Percentiles rank a stretch among this genome's conserved stretches.
phyloP scores from a whole-genome alignment of 2,888 invertebrate genomes.

The Spatulosminthurus flaviceps region DNA sequence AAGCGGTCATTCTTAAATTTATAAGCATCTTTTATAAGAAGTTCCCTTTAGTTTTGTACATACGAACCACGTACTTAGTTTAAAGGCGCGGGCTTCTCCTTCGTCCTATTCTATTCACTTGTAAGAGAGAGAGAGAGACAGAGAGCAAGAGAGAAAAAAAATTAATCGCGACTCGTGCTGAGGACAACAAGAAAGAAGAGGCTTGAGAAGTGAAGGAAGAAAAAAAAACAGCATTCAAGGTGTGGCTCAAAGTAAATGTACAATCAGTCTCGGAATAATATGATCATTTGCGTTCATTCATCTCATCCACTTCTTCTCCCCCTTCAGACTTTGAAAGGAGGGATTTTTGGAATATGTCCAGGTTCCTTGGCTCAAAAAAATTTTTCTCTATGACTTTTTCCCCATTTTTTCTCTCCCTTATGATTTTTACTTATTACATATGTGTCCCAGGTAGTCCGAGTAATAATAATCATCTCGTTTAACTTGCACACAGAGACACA shows the following conservation, averaged over 20 bases:
- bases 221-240: slow-evolving; percentile 37
- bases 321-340: neutral
- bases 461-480: too few relatives aligned
- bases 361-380: neutral
- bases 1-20: neutral
- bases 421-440: neutral
- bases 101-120: neutral
- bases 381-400: neutral
- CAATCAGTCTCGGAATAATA: slow-evolving; percentile 42
- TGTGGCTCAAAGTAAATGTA: slow-evolving; percentile 40
- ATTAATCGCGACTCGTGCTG: slow-evolving; percentile 53
- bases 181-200: slow-evolving; percentile 49
- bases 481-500: too few relatives aligned
- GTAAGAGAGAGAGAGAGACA: slow-evolving; percentile 11
- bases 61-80: too few relatives aligned
- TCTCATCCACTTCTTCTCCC: slow-evolving; percentile 12
- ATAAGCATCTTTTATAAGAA: neutral
- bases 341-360: slow-evolving; percentile 34
- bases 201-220: slow-evolving; percentile 21
- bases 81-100: neutral
- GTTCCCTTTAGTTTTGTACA: too few relatives aligned
- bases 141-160: slow-evolving; percentile 34
- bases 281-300: slow-evolving; percentile 49
- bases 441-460: too few relatives aligned
- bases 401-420: neutral